Evolutionary conservation across 2,113 vertebrate species (phyloP).

Genomic region (Upupa epops): DNA sequence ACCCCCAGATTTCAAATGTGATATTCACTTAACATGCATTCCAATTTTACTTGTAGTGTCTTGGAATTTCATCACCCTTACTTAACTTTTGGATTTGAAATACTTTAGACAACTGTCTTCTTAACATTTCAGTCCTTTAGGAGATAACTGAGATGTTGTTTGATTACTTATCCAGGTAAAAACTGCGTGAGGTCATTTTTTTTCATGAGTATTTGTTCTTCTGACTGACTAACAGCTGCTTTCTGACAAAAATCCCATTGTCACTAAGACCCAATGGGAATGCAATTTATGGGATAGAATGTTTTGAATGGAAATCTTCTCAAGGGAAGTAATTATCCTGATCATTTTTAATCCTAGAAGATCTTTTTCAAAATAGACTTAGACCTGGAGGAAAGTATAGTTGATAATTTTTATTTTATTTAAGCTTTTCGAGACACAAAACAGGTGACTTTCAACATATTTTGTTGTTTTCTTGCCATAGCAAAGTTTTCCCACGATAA

Average conservation of each 20-base stretch:
- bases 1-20: background rate
- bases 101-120: background rate
- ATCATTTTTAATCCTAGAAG: background rate
- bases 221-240: background rate
- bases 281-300: background rate
- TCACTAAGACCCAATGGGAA: background rate
- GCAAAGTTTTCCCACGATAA: background rate
- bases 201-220: background rate
- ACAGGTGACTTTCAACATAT: background rate
- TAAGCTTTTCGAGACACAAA: background rate
- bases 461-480: background rate
- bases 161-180: background rate
- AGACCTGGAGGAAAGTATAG: background rate
- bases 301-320: background rate
- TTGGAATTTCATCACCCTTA: background rate
- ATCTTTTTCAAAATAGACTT: background rate
- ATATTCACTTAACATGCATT: constrained; percentile 17
- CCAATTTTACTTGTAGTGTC: background rate
- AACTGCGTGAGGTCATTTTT: background rate
- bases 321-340: background rate
- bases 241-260: background rate
- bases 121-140: background rate
- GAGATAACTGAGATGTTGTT: background rate
- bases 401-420: background rate
- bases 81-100: background rate